Conservation (phyloP, 2,797 vertebrate genomes). For the Anolis apletophallus region DNA sequence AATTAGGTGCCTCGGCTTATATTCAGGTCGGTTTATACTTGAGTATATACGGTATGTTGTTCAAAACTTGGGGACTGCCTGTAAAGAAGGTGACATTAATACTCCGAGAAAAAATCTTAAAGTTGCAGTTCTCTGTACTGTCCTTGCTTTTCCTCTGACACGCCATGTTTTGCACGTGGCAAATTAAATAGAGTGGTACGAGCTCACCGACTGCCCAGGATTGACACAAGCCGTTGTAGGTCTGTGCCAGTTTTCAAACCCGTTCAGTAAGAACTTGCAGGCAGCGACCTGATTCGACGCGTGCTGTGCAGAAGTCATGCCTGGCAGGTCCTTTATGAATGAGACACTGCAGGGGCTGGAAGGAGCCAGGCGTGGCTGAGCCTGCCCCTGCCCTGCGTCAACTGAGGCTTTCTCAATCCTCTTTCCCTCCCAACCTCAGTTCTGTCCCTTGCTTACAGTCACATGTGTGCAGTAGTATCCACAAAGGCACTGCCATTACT, state of each 20-base stretch:
- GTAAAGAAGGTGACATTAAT: not conserved
- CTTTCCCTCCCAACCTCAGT: not conserved
- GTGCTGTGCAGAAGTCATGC: not conserved
- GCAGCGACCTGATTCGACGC: not conserved
- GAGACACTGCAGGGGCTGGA: not conserved
- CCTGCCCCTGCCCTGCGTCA: constrained; percentile 9
- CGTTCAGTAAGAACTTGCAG: not conserved
- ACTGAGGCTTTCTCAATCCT: not conserved
- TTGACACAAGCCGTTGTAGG: not conserved
- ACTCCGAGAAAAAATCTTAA: no score
- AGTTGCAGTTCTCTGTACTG: no score
- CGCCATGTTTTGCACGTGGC: not conserved
- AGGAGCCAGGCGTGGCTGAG: not conserved
- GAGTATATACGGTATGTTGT: no score
- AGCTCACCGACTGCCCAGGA: not conserved
- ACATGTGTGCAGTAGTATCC: not conserved
- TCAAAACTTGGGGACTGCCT: no score
- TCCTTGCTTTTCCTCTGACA: not conserved
- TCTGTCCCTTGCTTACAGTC: not conserved
- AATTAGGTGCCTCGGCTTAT: no score
- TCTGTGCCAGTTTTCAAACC: constrained; percentile 5
- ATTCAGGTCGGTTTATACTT: no score
- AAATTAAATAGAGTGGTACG: not conserved
- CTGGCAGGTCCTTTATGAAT: not conserved
- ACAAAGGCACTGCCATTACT: not conserved